Evolutionary conservation across 37 sponge, comb jelly and placozoan species (phyloP).

Genomic region (Haliclona indistincta): DNA sequence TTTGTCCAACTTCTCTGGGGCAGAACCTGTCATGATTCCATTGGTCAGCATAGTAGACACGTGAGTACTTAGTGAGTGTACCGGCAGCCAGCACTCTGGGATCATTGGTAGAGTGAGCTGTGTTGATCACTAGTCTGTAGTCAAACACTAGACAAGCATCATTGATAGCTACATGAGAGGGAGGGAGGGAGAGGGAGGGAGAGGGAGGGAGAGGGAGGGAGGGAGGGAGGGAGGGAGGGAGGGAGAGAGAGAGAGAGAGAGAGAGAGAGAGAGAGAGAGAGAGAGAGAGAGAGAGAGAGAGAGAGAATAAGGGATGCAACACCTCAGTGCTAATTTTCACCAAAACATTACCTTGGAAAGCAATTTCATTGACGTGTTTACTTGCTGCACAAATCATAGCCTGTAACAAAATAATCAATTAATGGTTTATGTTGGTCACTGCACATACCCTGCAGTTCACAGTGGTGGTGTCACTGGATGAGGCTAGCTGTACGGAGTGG

Average conservation of each 20-base stretch:
- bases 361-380: too few species aligned
- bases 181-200: not conserved
- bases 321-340: too few species aligned
- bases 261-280: not conserved
- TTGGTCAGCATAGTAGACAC: slow-evolving; percentile 44
- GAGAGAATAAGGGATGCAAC: too few species aligned
- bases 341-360: too few species aligned
- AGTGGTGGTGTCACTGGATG: too few species aligned
- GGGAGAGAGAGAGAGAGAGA: not conserved
- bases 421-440: too few species aligned
- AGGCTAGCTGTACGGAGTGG: too few species aligned
- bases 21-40: slow-evolving; percentile 77
- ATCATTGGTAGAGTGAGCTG: slow-evolving; percentile 85
- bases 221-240: not conserved
- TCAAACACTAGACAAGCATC: slow-evolving; percentile 96
- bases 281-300: not conserved
- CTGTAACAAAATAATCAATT: too few species aligned
- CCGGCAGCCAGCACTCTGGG: slow-evolving; percentile 89
- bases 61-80: slow-evolving; percentile 91
- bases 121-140: slow-evolving; percentile 81
- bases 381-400: too few species aligned
- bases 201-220: not conserved
- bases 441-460: too few species aligned
- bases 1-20: slow-evolving; percentile 74
- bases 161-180: slow-evolving; percentile 88